Base-by-base conservation (phyloP, 1,140 invertebrate species). In the Aradophagus sp. region DNA sequence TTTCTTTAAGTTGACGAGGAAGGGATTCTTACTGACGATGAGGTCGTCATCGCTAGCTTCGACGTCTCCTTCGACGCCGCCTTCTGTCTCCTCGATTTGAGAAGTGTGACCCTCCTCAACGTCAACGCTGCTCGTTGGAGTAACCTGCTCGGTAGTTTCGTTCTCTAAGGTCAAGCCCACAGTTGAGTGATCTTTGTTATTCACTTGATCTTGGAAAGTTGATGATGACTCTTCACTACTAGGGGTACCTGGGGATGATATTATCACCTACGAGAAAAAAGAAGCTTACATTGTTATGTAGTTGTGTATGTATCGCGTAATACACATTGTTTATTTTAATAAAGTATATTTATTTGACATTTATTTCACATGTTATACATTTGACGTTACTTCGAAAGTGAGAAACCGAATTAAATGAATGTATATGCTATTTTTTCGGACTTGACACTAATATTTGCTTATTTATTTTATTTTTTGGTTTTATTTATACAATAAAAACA, bases 181-280 rank as follows among this genome's bases (percentile, higher is more conserved):
- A 74, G 78, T 39, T 70, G 66, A 56, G 73, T 77, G 16, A 73
- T 80, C 42, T 36, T 76, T 67, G 14, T 68, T 55, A 35, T 91
- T 91, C 80, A 90, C 88, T 42, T 90, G 90, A 67, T 92, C 90
- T 59, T 90, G 90, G 88, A 90, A 77, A 87, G 89, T 69, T 82
- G 87, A 88, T 81, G 87, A 88, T 81, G 87, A 88, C 82, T 91
- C 84, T 52, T 86, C 83, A 84, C 89, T 91, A 82, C 87, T 88
- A 89, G 90, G 89, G 79, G 90, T 91, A 86, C 89, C 90, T 86
- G 90, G 90, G 75, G 90, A 91, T 78, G 89, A 91, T 77, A 91
- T 89, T 88, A 91, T 91, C 90, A 91, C 90, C 87, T 89, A 80
- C 62, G 56, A 38, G 63, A 59, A 59, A 58, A 44, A 16, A 8